Evolutionary conservation across 2,113 vertebrate genomes (phyloP).

Genomic region (Ornithorhynchus anatinus): DNA sequence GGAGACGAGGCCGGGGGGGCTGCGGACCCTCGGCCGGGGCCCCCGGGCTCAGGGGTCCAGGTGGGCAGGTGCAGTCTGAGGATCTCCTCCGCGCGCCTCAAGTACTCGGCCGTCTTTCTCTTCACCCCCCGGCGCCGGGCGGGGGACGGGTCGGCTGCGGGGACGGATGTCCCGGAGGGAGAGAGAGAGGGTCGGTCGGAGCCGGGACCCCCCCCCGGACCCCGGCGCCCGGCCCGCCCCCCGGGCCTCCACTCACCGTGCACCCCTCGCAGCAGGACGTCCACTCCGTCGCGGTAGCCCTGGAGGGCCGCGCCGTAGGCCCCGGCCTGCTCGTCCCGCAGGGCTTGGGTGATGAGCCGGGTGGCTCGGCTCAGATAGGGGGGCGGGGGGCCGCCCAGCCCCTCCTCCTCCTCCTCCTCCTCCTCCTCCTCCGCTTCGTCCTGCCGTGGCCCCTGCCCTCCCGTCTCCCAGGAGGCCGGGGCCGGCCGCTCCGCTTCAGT

Average conservation of each 20-base stretch:
- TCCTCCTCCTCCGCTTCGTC: constrained; percentile 46
- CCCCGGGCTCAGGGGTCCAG: neutral
- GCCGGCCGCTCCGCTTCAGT: neutral
- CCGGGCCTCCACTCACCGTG: constrained; percentile 67
- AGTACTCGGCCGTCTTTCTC: constrained; percentile 79
- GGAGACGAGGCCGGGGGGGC: neutral
- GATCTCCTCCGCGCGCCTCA: constrained; percentile 82
- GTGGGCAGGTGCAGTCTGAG: constrained; percentile 62
- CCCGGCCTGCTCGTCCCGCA: constrained; percentile 58
- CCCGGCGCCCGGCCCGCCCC: neutral
- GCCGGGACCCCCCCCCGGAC: neutral
- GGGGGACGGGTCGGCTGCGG: constrained; percentile 77
- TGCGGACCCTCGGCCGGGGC: neutral
- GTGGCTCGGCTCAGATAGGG: constrained; percentile 72
- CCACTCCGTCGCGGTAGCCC: constrained; percentile 80
- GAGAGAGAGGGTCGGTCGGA: neutral
- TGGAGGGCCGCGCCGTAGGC: constrained; percentile 57
- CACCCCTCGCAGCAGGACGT: constrained; percentile 81
- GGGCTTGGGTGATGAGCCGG: constrained; percentile 74
- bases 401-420: constrained; percentile 21
- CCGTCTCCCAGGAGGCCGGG: constrained; percentile 52
- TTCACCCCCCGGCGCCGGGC: constrained; percentile 80
- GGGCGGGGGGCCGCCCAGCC: neutral
- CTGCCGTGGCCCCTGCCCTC: constrained; percentile 21
- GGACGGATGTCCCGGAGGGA: neutral